These are phyloP conservation scores for Aplysia californica DNA, from an alignment of 1,140 invertebrate species.

Conservation along the genomic window DNA sequence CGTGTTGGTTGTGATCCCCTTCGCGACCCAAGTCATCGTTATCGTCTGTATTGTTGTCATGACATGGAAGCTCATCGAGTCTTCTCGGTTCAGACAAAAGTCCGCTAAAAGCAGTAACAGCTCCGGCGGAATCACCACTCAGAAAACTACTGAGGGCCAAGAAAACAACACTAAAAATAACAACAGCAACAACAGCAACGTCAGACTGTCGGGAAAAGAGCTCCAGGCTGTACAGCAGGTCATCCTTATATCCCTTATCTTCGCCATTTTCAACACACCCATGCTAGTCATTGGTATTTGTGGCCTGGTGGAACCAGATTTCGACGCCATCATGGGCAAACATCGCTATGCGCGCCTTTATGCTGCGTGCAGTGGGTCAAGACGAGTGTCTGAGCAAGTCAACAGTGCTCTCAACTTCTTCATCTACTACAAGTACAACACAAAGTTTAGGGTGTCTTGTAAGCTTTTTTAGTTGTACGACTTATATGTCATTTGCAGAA, in stretches of 20 bases:
- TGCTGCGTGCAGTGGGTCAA: neutral
- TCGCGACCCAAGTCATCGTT: neutral
- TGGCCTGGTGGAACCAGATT: too few relatives aligned
- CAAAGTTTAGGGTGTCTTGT: too few relatives aligned
- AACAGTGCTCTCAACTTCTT: neutral
- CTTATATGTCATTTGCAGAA: too few relatives aligned
- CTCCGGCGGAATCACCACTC: too few relatives aligned
- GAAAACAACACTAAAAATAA: too few relatives aligned
- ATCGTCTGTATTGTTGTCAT: too few relatives aligned
- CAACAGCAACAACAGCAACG: too few relatives aligned
- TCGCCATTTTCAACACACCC: constrained; percentile 5
- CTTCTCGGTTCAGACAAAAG: neutral
- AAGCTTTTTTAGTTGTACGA: too few relatives aligned
- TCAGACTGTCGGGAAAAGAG: neutral
- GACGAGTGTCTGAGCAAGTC: neutral
- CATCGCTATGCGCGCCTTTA: neutral
- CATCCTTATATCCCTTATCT: too few relatives aligned
- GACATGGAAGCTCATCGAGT: neutral
- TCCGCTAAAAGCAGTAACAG: neutral
- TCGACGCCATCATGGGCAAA: too few relatives aligned
- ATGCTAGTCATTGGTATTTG: neutral
- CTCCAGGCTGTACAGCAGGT: neutral
- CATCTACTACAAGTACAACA: constrained; percentile 4
- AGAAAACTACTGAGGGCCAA: neutral
- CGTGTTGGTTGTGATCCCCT: neutral